These are phyloP conservation scores for Coreius guichenoti DNA, from an alignment of 2,797 vertebrate species.

Conservation along the genomic window DNA sequence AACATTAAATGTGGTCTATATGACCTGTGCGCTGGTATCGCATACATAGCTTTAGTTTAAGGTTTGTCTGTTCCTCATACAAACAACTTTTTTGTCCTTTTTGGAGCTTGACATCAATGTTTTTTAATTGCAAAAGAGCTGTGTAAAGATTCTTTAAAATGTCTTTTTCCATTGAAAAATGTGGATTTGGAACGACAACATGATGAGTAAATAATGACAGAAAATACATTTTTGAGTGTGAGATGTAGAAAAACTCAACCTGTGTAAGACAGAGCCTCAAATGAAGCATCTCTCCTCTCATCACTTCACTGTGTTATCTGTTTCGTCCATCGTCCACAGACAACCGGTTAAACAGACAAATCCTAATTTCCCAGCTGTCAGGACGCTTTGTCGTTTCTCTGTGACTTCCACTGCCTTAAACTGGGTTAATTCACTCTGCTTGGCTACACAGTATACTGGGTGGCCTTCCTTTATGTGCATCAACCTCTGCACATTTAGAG, in stretches of 20 bases:
- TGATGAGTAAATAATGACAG: neutral
- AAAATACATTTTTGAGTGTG: neutral
- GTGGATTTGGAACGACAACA: neutral
- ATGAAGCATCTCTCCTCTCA: slow-evolving; percentile 12
- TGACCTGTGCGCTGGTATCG: neutral
- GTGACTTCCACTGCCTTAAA: slow-evolving; percentile 36
- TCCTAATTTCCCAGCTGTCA: slow-evolving; percentile 44
- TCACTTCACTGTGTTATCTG: neutral
- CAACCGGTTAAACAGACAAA: slow-evolving; percentile 38
- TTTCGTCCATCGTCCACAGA: slow-evolving; percentile 7
- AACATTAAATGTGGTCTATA: neutral
- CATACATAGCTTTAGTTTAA: neutral
- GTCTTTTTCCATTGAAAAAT: neutral
- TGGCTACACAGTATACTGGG: slow-evolving; percentile 30
- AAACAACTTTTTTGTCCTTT: neutral
- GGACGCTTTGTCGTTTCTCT: slow-evolving; percentile 32
- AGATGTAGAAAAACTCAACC: neutral
- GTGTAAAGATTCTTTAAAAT: neutral
- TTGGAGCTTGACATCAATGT: neutral
- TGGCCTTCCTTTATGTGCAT: slow-evolving; percentile 14
- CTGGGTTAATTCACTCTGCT: slow-evolving; percentile 53
- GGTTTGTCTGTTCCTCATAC: neutral
- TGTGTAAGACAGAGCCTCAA: neutral
- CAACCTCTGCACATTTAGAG: neutral
- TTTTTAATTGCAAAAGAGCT: neutral